Percentiles rank a stretch among this genome's conserved stretches.
These are phyloP conservation scores for Lynx canadensis DNA, from an alignment of 2,113 vertebrate species.

Conservation along the genomic window DNA sequence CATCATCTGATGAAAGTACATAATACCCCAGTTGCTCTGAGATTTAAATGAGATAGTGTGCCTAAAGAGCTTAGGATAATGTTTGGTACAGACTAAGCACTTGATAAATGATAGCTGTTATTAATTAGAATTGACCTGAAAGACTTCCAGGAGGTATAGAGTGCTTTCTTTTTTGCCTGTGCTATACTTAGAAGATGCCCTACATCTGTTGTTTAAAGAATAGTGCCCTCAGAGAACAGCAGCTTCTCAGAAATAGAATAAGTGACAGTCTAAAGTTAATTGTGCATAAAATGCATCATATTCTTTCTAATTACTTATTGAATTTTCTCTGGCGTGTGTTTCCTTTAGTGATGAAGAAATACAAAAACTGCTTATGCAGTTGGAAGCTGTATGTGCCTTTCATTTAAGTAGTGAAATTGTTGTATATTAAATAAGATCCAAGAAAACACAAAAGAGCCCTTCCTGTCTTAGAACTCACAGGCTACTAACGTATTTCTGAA, in stretches of 20 bases:
- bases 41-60: neutral
- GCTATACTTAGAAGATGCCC: neutral
- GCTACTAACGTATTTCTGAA: neutral
- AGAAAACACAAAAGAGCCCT: neutral
- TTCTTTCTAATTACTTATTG: neutral
- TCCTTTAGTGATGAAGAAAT: slow-evolving; percentile 20
- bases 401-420: neutral
- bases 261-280: slow-evolving; percentile 39
- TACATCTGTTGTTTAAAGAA: slow-evolving; percentile 7
- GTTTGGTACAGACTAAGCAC: neutral
- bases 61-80: neutral
- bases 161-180: neutral
- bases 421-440: neutral
- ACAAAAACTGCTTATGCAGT: neutral
- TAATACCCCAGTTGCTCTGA: neutral
- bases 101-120: neutral
- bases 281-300: neutral
- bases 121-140: neutral
- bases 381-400: neutral
- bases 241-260: slow-evolving; percentile 14
- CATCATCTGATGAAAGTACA: neutral
- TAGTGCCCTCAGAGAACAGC: neutral
- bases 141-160: neutral
- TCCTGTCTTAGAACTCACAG: neutral
- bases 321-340: slow-evolving; percentile 46